Conservation (phyloP, 2,113 vertebrate species). For the Crocuta crocuta region DNA sequence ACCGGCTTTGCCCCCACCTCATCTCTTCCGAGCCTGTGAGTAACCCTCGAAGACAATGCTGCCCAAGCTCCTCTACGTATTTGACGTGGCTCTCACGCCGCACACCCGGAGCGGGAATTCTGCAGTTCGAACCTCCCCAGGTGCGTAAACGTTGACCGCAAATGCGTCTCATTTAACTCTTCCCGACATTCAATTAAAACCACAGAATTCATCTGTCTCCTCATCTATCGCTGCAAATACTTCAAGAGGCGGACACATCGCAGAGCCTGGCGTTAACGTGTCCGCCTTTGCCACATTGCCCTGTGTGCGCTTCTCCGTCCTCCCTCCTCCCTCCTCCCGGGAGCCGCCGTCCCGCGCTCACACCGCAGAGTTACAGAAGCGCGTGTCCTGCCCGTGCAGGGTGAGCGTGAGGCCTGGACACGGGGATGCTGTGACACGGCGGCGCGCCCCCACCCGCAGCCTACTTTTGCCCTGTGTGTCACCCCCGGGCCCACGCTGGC, state of each 20-base stretch:
- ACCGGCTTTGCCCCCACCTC: not conserved
- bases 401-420: not conserved
- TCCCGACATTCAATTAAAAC: not conserved
- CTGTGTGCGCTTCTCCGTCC: rapidly evolving
- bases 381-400: too few relatives aligned
- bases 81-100: not conserved
- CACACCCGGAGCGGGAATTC: too few relatives aligned
- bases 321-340: too few relatives aligned
- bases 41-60: not conserved
- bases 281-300: too few relatives aligned
- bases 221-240: not conserved
- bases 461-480: rapidly evolving
- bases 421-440: rapidly evolving
- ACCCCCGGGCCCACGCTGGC: not conserved
- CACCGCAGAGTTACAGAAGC: too few relatives aligned
- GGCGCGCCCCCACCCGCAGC: not conserved
- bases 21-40: not conserved
- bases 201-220: too few relatives aligned
- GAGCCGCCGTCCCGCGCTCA: not conserved
- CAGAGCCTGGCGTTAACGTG: rapidly evolving
- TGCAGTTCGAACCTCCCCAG: not conserved
- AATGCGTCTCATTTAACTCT: not conserved
- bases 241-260: not conserved
- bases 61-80: rapidly evolving
- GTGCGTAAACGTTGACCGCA: too few relatives aligned